A percentile compares a stretch with the other conserved stretches of the same genome.
Conservation (phyloP, 2,888 invertebrate species). For the Sipha maydis region DNA sequence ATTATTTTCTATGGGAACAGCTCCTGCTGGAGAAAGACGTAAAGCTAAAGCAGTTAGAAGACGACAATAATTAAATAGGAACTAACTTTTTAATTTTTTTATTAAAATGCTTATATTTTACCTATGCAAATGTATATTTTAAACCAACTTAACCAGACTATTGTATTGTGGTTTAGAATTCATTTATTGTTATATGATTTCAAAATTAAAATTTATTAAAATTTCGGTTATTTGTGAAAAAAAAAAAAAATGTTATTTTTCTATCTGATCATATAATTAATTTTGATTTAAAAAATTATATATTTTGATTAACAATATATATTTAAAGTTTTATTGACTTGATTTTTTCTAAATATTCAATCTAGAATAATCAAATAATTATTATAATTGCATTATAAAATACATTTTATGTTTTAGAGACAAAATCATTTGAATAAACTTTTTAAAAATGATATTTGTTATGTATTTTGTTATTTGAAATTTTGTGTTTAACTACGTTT, state of each 20-base stretch:
- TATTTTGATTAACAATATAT: neutral
- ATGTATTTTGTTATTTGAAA: neutral
- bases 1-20: conserved; percentile 41
- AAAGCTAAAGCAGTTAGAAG: conserved; percentile 58
- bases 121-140: neutral
- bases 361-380: neutral
- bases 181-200: neutral
- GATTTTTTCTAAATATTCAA: neutral
- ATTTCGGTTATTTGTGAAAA: conserved; percentile 15
- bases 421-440: neutral
- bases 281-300: neutral
- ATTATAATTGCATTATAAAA: conserved; percentile 3
- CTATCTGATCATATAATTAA: neutral
- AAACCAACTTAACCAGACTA: neutral
- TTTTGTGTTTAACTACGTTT: neutral
- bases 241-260: neutral
- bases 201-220: neutral
- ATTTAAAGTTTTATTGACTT: neutral
- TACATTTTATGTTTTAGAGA: neutral
- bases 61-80: conserved; percentile 5
- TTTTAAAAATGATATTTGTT: neutral
- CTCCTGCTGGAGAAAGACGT: conserved; percentile 39
- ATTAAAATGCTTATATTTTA: neutral
- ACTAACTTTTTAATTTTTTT: neutral
- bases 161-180: neutral